These are phyloP conservation scores for Diloba caeruleocephala DNA, from an alignment of 2,888 invertebrate genomes.

Conservation along the genomic window DNA sequence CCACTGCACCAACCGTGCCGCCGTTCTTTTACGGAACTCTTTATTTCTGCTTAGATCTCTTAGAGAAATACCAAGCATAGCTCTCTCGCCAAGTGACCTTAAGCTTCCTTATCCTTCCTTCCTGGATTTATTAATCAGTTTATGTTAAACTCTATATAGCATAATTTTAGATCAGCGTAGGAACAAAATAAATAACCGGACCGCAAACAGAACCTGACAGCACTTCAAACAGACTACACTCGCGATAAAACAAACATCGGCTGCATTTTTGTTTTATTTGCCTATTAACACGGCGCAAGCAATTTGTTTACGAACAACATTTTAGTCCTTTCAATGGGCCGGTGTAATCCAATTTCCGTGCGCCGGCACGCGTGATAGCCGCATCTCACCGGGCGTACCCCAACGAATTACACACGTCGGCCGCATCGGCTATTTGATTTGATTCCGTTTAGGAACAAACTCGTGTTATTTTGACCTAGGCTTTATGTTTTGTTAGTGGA, in stretches of 20 bases:
- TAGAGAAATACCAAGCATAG: too few species aligned
- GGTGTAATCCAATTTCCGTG: slow-evolving; percentile 70
- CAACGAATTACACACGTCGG: slow-evolving; percentile 44
- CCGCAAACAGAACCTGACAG: too few species aligned
- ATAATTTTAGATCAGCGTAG: background rate
- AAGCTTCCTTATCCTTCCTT: too few species aligned
- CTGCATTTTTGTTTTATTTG: slow-evolving; percentile 36
- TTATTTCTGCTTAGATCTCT: too few species aligned
- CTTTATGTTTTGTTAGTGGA: slow-evolving; percentile 23
- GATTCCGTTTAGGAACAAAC: slow-evolving; percentile 52
- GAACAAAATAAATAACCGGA: slow-evolving; percentile 1
- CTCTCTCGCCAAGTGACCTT: too few species aligned
- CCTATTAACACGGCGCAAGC: slow-evolving; percentile 59
- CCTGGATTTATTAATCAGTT: too few species aligned
- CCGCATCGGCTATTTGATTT: slow-evolving; percentile 56
- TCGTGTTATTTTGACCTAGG: background rate
- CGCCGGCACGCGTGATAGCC: slow-evolving; percentile 56
- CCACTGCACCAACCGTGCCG: too few species aligned
- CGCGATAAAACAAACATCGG: slow-evolving; percentile 16
- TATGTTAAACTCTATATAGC: background rate
- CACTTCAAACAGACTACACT: slow-evolving; percentile 13
- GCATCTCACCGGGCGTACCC: slow-evolving; percentile 41
- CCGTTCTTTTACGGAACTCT: too few species aligned
- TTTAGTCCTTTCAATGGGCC: slow-evolving; percentile 66
- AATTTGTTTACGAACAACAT: slow-evolving; percentile 64